A percentile compares a stretch with the other conserved stretches of the same genome.
Evolutionary conservation across 1,140 invertebrate genomes (phyloP).

Genomic region (Paraescarpia echinospica): DNA sequence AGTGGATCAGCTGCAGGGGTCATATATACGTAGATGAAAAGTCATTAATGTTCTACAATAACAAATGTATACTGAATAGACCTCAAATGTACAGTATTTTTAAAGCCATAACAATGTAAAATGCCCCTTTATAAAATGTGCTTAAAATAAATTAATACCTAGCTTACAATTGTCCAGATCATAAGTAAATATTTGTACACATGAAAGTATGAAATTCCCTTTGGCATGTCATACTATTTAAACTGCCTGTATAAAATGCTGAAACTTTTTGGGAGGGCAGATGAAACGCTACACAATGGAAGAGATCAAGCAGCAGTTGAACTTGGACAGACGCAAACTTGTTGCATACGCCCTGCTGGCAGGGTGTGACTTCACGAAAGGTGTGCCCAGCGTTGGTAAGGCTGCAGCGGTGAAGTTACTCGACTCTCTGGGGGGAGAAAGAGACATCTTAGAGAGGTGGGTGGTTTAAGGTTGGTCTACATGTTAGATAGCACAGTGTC

Average conservation of each 20-base stretch:
- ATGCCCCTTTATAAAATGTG: no score
- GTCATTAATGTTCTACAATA: no score
- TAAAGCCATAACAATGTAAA: no score
- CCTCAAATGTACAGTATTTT: no score
- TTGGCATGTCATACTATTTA: no score
- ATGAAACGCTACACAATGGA: neutral
- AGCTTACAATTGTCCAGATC: neutral
- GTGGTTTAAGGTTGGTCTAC: neutral
- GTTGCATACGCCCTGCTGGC: neutral
- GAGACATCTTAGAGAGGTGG: neutral
- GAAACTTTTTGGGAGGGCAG: neutral
- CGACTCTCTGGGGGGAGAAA: neutral
- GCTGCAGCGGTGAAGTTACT: neutral
- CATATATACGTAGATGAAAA: no score
- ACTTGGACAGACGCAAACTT: neutral
- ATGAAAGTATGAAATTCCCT: neutral
- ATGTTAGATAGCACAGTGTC: no score
- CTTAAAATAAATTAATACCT: no score
- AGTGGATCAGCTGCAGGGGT: no score
- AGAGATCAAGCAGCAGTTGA: neutral
- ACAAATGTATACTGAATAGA: no score
- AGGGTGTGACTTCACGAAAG: neutral
- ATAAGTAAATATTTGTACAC: neutral
- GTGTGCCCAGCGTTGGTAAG: neutral
- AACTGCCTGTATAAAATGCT: neutral